Evolutionary conservation across 2,797 vertebrate genomes (phyloP).

Genomic region (Spondyliosoma cantharus): DNA sequence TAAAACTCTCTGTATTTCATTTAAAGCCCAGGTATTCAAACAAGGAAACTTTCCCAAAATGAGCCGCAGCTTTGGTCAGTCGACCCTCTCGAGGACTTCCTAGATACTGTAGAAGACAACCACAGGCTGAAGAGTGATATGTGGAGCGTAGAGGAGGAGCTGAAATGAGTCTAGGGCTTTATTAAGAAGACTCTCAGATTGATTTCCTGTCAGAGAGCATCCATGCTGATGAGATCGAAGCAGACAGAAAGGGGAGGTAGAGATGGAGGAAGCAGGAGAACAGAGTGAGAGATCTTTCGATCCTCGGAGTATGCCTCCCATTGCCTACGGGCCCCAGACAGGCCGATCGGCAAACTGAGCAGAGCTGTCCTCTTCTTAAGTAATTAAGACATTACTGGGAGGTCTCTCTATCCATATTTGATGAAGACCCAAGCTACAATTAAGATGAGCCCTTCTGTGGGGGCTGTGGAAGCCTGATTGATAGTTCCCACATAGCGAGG

Average conservation of each 20-base stretch:
- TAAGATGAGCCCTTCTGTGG: slow-evolving; percentile 62
- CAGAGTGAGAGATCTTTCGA: slow-evolving; percentile 65
- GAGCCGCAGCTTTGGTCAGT: slow-evolving; percentile 13
- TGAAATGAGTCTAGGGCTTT: slow-evolving; percentile 79
- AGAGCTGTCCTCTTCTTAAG: slow-evolving; percentile 70
- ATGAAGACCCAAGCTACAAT: slow-evolving; percentile 81
- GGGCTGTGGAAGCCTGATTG: slow-evolving; percentile 65
- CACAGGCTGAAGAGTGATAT: slow-evolving; percentile 32
- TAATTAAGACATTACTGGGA: slow-evolving; percentile 82
- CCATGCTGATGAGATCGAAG: slow-evolving; percentile 79
- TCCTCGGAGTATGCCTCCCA: slow-evolving; percentile 54
- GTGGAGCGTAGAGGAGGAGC: slow-evolving; percentile 52
- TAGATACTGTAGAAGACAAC: slow-evolving; percentile 37
- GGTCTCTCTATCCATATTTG: slow-evolving; percentile 83
- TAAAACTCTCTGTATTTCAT: slow-evolving; percentile 9
- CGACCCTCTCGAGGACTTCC: slow-evolving; percentile 32
- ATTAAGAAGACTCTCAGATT: slow-evolving; percentile 83
- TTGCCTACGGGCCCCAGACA: slow-evolving; percentile 57
- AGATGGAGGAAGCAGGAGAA: slow-evolving; percentile 62
- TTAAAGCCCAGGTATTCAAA: slow-evolving; percentile 31
- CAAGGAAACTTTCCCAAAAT: slow-evolving; percentile 32
- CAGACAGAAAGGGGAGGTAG: slow-evolving; percentile 62
- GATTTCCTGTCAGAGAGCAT: slow-evolving; percentile 82
- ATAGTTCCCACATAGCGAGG: slow-evolving; percentile 68
- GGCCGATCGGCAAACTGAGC: slow-evolving; percentile 53